phyloP scores from a whole-genome alignment of 2,113 vertebrate genomes.

The Accipiter virgatus region DNA sequence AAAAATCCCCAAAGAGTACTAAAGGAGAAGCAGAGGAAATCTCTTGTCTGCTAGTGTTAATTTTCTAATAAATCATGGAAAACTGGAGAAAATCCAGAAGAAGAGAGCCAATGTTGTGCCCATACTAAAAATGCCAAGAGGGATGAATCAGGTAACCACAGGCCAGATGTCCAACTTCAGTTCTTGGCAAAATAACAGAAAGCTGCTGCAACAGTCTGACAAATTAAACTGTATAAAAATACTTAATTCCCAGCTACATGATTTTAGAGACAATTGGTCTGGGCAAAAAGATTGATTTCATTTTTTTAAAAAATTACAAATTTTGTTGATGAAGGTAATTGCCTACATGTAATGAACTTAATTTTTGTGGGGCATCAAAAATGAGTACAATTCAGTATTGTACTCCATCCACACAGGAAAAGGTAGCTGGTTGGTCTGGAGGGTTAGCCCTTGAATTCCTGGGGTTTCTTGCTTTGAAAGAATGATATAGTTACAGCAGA shows the following conservation, averaged over 20 bases:
- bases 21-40: neutral
- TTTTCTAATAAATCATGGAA: neutral
- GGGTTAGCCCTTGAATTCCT: neutral
- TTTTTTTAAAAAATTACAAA: neutral
- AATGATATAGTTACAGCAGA: neutral
- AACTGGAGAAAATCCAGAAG: constrained; percentile 1
- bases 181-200: neutral
- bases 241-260: neutral
- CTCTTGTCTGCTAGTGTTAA: neutral
- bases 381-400: neutral
- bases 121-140: neutral
- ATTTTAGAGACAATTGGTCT: neutral
- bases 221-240: neutral
- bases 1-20: neutral
- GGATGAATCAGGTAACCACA: constrained; percentile 14
- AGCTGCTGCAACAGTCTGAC: neutral
- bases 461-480: neutral
- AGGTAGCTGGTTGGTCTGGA: neutral
- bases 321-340: neutral
- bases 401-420: neutral
- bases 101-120: neutral
- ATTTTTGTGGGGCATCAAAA: neutral
- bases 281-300: neutral
- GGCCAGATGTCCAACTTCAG: neutral
- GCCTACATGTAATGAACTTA: neutral